Percentiles rank a stretch among this genome's conserved stretches.
Evolutionary conservation across 2,797 vertebrate species (phyloP).

Genomic region (Tympanoctomys barrerae): DNA sequence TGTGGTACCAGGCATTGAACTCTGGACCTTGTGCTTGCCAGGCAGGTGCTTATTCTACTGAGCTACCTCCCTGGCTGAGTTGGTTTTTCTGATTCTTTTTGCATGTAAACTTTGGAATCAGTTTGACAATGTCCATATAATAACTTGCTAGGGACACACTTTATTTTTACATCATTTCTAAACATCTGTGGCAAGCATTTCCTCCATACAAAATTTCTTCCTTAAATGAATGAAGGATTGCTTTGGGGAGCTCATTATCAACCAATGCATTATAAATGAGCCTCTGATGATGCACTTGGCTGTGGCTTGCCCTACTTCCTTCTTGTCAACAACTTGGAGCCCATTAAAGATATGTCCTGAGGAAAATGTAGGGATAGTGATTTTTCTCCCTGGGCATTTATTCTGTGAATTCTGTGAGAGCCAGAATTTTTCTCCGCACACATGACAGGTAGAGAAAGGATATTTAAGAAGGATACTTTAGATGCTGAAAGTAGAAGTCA

Average conservation of each 20-base stretch:
- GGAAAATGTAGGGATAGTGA: background rate
- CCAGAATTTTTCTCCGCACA: background rate
- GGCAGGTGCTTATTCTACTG: no score
- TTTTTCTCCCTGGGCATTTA: background rate
- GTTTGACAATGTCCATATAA: background rate
- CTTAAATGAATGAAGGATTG: background rate
- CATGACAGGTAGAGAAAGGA: background rate
- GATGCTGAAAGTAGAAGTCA: background rate
- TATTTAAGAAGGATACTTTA: background rate
- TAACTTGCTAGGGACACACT: background rate
- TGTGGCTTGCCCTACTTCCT: background rate
- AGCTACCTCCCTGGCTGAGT: no score
- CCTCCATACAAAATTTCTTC: background rate
- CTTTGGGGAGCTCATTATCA: background rate
- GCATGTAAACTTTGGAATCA: background rate
- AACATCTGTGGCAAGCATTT: background rate
- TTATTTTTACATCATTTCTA: slow-evolving; percentile 23
- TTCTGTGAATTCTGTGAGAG: background rate
- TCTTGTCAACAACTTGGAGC: background rate
- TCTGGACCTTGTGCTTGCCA: no score
- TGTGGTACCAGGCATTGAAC: no score
- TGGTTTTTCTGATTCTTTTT: background rate
- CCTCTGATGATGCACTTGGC: background rate
- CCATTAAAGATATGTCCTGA: background rate
- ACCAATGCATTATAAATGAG: background rate